phyloP scores from a whole-genome alignment of 2,113 vertebrate genomes.

The Salvelinus sp. region DNA sequence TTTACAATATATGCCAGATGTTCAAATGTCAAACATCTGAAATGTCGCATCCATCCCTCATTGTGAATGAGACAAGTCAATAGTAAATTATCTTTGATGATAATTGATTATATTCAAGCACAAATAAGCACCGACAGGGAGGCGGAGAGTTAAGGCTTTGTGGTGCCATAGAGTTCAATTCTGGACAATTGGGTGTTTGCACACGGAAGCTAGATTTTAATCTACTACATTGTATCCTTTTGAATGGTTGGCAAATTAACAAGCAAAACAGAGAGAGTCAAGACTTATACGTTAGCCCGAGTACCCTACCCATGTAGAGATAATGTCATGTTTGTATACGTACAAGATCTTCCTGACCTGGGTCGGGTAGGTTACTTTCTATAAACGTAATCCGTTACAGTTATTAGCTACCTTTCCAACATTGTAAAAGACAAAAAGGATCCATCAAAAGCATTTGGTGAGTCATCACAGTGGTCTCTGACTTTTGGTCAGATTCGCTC shows the following conservation, averaged over 20 bases:
- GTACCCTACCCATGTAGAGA: no score
- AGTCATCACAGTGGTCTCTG: no score
- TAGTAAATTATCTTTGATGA: not conserved
- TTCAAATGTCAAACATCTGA: slow-evolving; percentile 7
- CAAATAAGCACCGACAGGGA: not conserved
- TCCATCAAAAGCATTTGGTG: no score
- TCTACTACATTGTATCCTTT: not conserved
- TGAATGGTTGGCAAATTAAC: not conserved
- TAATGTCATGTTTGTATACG: no score
- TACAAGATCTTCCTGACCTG: no score
- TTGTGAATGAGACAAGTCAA: not conserved
- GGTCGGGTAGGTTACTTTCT: no score
- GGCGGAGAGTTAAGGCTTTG: no score
- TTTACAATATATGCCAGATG: slow-evolving; percentile 5
- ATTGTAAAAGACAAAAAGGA: no score
- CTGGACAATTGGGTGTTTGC: not conserved
- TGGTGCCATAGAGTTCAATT: not conserved
- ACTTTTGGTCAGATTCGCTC: no score
- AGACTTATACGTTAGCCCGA: no score
- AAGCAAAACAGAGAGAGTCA: not conserved
- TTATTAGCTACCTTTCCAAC: no score
- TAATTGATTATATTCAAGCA: not conserved
- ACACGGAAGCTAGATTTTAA: not conserved
- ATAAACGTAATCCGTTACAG: no score
- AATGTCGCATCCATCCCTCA: not conserved